Evolutionary conservation across 1,140 invertebrate species (phyloP).

Genomic region (Aphis gossypii): DNA sequence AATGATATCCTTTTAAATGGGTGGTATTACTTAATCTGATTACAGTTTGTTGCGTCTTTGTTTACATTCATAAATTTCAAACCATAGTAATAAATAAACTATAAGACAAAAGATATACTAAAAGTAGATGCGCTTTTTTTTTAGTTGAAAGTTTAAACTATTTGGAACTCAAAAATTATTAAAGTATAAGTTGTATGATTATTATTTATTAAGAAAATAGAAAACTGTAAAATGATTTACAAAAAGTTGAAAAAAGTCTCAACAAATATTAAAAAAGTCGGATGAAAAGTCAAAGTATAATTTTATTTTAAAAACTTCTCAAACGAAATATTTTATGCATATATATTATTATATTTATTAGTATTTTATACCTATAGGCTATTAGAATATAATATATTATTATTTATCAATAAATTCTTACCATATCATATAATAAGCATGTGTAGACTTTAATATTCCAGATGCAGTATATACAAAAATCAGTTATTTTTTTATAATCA

Average conservation of each 20-base stretch:
- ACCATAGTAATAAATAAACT: neutral
- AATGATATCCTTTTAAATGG: neutral
- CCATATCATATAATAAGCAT: neutral
- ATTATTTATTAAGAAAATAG: neutral
- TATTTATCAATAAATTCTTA: neutral
- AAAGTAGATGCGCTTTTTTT: neutral
- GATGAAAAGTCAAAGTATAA: neutral
- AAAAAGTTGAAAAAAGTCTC: neutral
- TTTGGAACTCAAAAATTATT: neutral
- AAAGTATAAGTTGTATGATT: neutral
- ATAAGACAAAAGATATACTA: neutral
- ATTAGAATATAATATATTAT: neutral
- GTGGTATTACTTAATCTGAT: neutral
- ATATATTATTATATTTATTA: too few species aligned
- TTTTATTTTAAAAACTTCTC: neutral
- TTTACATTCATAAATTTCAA: neutral
- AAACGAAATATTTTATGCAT: neutral
- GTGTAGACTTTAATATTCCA: too few species aligned
- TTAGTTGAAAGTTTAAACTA: neutral
- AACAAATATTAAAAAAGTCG: neutral
- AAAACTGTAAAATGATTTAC: neutral
- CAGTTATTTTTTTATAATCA: too few species aligned
- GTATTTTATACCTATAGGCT: too few species aligned
- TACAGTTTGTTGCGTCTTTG: slow-evolving; percentile 18
- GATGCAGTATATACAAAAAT: too few species aligned